These are phyloP conservation scores for Sycophila sp. DNA, from an alignment of 1,140 invertebrate species.

Conservation along the genomic window DNA sequence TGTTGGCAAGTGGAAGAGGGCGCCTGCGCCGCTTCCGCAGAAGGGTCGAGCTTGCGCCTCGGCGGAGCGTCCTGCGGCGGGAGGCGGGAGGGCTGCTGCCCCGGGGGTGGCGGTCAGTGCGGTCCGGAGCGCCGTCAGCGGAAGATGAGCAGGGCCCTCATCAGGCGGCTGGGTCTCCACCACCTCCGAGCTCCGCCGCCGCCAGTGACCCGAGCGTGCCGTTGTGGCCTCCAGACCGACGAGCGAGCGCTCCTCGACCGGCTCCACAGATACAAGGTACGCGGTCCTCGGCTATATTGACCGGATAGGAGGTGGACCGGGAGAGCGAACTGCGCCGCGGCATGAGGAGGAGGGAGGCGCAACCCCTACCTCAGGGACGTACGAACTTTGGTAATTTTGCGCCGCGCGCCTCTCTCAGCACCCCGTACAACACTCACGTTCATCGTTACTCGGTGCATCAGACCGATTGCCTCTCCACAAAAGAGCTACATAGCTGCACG, in stretches of 20 bases:
- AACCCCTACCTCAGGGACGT: constrained; percentile 1
- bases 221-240: neutral
- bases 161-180: constrained; percentile 12
- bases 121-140: neutral
- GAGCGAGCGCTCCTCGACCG: neutral
- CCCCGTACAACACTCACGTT: no score
- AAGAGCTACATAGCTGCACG: no score
- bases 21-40: neutral
- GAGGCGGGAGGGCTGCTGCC: neutral
- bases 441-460: no score
- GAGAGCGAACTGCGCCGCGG: neutral
- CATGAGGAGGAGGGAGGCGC: neutral
- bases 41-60: neutral
- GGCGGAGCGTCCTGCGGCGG: neutral
- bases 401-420: no score
- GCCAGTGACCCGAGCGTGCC: neutral
- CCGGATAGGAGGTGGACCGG: neutral
- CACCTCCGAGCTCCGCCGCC: constrained; percentile 45
- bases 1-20: neutral
- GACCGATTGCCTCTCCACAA: no score
- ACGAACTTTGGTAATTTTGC: constrained; percentile 1
- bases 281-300: neutral
- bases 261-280: constrained; percentile 19
- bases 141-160: constrained; percentile 23
- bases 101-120: neutral